These are phyloP conservation scores for Spodoptera picta DNA, from an alignment of 2,888 invertebrate species.

Conservation along the genomic window DNA sequence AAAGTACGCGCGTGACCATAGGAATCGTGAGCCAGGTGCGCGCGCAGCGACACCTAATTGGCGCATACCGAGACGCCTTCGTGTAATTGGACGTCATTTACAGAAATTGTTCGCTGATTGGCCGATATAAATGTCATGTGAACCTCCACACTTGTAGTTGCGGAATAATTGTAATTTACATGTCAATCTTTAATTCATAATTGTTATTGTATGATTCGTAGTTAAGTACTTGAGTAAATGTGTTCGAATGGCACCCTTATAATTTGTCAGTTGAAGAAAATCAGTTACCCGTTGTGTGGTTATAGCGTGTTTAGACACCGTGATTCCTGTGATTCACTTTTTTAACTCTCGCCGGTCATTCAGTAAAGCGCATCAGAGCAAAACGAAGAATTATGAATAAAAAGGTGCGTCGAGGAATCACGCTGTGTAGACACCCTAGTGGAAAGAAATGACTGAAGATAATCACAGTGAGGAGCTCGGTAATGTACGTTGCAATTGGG, in stretches of 20 bases:
- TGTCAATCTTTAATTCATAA: conserved; percentile 10
- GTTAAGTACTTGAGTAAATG: conserved; percentile 20
- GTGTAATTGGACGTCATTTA: conserved; percentile 84
- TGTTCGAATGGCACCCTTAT: conserved; percentile 47
- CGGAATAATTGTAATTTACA: conserved; percentile 38
- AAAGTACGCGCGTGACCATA: conserved; percentile 77
- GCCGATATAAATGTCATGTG: conserved; percentile 77
- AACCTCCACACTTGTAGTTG: conserved; percentile 51
- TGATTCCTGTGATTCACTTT: conserved; percentile 87
- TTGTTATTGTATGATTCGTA: conserved; percentile 3
- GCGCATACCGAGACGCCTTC: conserved; percentile 82
- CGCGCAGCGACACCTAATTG: conserved; percentile 81
- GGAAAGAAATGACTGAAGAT: conserved; percentile 68
- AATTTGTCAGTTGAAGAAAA: conserved; percentile 64
- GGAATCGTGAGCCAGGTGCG: conserved; percentile 84
- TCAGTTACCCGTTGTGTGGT: conserved; percentile 67
- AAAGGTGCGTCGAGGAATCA: conserved; percentile 85
- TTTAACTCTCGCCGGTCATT: conserved; percentile 84
- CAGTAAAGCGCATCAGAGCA: conserved; percentile 82
- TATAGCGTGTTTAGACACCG: conserved; percentile 75
- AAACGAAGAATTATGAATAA: conserved; percentile 82
- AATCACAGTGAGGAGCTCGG: conserved; percentile 69
- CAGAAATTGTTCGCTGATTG: conserved; percentile 79
- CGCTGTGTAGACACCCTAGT: conserved; percentile 82
- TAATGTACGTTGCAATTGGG: conserved; percentile 64